phyloP scores from a whole-genome alignment of 2,888 invertebrate genomes.

The Tipula vernalis region DNA sequence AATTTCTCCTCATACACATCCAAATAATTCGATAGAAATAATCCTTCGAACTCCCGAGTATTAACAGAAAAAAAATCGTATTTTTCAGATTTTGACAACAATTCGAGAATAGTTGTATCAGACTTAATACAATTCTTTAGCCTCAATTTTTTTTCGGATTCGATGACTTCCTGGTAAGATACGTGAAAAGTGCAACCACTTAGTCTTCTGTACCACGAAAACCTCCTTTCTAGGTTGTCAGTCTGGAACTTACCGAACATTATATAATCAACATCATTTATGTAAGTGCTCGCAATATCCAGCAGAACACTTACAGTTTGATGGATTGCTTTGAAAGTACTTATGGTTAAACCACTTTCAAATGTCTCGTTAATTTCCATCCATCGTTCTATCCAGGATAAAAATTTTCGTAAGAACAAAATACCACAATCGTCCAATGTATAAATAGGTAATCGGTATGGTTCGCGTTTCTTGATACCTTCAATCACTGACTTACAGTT shows the following conservation, averaged over 20 bases:
- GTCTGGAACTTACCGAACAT: constrained; percentile 16
- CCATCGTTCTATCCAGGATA: not conserved
- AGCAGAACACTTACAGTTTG: not conserved
- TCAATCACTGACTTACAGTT: not conserved
- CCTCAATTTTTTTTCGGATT: not conserved
- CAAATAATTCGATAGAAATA: no score
- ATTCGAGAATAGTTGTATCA: no score
- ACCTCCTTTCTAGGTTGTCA: constrained; percentile 15
- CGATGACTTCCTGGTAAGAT: constrained; percentile 13
- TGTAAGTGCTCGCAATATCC: not conserved
- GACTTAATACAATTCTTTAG: no score
- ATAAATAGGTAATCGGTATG: not conserved
- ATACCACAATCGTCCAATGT: not conserved
- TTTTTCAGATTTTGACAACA: no score
- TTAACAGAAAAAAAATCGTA: no score
- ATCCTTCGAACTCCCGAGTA: no score
- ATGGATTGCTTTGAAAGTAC: not conserved
- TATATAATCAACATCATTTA: not conserved
- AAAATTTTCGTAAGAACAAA: not conserved
- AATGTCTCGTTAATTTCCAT: not conserved
- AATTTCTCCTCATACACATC: no score
- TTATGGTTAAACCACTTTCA: not conserved
- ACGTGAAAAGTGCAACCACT: constrained; percentile 15
- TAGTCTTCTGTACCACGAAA: not conserved
- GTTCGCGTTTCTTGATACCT: not conserved